These are phyloP conservation scores for Gadopsis bispinosus DNA, from an alignment of 2,797 vertebrate species.

Conservation along the genomic window DNA sequence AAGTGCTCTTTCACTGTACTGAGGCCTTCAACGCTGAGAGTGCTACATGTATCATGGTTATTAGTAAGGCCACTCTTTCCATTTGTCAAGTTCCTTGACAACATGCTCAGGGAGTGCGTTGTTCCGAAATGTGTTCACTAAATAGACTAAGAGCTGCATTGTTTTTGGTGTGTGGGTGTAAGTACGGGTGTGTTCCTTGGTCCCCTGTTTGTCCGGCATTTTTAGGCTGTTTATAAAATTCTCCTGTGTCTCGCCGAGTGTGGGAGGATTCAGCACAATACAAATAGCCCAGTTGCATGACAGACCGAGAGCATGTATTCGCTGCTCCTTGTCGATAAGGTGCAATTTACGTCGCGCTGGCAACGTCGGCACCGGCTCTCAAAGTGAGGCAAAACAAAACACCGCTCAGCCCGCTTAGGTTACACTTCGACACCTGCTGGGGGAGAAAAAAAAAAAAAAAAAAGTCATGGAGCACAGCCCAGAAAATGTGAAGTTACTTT, in stretches of 20 bases:
- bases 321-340: slow-evolving; percentile 41
- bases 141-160: slow-evolving; percentile 42
- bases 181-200: slow-evolving; percentile 36
- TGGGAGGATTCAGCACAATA: slow-evolving; percentile 55
- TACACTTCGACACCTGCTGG: slow-evolving; percentile 32
- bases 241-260: slow-evolving; percentile 30
- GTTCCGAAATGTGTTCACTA: slow-evolving; percentile 67
- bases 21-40: slow-evolving; percentile 58
- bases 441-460: not conserved
- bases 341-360: slow-evolving; percentile 38
- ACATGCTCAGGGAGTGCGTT: slow-evolving; percentile 57
- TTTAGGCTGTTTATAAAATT: slow-evolving; percentile 39
- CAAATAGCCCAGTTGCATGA: slow-evolving; percentile 27
- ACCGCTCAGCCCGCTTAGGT: slow-evolving; percentile 10
- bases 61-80: slow-evolving; percentile 54
- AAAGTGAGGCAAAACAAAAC: slow-evolving; percentile 7
- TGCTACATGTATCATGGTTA: slow-evolving; percentile 53
- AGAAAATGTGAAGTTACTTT: slow-evolving; percentile 18
- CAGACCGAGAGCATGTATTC: slow-evolving; percentile 32
- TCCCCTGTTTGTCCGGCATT: slow-evolving; percentile 28
- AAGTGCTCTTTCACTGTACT: slow-evolving; percentile 71
- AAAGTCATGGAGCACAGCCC: slow-evolving; percentile 19
- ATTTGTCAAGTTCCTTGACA: slow-evolving; percentile 67
- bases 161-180: slow-evolving; percentile 32
- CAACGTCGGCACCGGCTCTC: not conserved